These are phyloP conservation scores for Tromatobia lineatoria DNA, from an alignment of 2,888 invertebrate genomes.

Conservation along the genomic window DNA sequence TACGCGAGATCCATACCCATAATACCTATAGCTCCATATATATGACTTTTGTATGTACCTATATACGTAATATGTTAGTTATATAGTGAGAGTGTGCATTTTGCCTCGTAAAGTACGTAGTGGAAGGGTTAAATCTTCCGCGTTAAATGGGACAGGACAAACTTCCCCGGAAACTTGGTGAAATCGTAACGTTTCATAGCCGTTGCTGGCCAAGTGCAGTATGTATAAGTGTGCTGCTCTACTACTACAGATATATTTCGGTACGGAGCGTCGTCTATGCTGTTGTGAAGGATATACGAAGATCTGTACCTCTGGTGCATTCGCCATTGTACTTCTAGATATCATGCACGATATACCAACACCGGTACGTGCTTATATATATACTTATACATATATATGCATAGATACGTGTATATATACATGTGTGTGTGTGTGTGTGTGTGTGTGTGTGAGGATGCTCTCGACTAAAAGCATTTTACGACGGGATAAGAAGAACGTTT, in stretches of 20 bases:
- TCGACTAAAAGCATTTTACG: slow-evolving; percentile 66
- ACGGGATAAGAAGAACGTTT: slow-evolving; percentile 67
- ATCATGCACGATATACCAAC: slow-evolving; percentile 60
- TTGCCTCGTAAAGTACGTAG: slow-evolving; percentile 77
- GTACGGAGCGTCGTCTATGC: slow-evolving; percentile 23
- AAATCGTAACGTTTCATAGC: slow-evolving; percentile 76
- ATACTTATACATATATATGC: too few species aligned
- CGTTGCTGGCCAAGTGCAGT: slow-evolving; percentile 64
- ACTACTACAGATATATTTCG: slow-evolving; percentile 21
- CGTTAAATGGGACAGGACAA: slow-evolving; percentile 79
- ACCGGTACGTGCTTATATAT: slow-evolving; percentile 20
- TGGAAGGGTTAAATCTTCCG: slow-evolving; percentile 81
- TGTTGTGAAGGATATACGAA: slow-evolving; percentile 24
- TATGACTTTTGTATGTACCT: neutral
- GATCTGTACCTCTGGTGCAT: slow-evolving; percentile 27
- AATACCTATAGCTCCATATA: neutral
- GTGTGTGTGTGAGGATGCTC: neutral
- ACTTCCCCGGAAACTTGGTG: slow-evolving; percentile 79
- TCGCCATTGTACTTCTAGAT: slow-evolving; percentile 60
- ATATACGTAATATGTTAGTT: slow-evolving; percentile 30
- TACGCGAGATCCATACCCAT: slow-evolving; percentile 10
- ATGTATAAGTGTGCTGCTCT: slow-evolving; percentile 3
- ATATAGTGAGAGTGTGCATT: slow-evolving; percentile 35
- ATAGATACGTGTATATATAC: slow-evolving; percentile 10
- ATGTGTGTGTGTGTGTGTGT: neutral